Conservation (phyloP, 2,888 invertebrate species). For the Phasia obesa region DNA sequence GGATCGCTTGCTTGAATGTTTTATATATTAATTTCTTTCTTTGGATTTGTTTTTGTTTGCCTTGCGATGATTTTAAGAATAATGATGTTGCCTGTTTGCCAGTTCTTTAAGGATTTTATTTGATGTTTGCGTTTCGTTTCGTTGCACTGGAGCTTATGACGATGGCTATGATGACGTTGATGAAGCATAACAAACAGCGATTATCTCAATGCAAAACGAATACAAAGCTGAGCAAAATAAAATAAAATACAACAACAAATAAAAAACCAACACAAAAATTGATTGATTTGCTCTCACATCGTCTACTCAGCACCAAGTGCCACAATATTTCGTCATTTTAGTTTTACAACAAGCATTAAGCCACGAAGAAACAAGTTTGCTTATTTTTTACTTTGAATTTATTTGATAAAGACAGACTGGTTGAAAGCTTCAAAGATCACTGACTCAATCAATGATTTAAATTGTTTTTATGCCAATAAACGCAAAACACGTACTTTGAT, state of each 20-base stretch:
- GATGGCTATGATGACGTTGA: slow-evolving; percentile 60
- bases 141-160: slow-evolving; percentile 43
- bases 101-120: slow-evolving; percentile 54
- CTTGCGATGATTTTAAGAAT: slow-evolving; percentile 57
- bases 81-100: slow-evolving; percentile 57
- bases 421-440: slow-evolving; percentile 34
- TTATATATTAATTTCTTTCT: slow-evolving; percentile 41
- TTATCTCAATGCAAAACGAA: slow-evolving; percentile 62
- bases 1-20: slow-evolving; percentile 29
- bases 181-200: slow-evolving; percentile 68
- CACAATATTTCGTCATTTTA: slow-evolving; percentile 66
- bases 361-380: slow-evolving; percentile 40
- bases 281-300: slow-evolving; percentile 67
- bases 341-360: not conserved
- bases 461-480: slow-evolving; percentile 39
- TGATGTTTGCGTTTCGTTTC: slow-evolving; percentile 66
- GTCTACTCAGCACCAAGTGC: slow-evolving; percentile 43
- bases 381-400: slow-evolving; percentile 25
- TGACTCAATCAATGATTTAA: slow-evolving; percentile 44
- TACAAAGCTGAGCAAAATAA: slow-evolving; percentile 1
- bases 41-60: not conserved
- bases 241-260: no score
- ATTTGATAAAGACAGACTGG: not conserved
- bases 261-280: slow-evolving; percentile 64
- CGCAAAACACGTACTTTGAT: slow-evolving; percentile 19